These are phyloP conservation scores for Strigops habroptila DNA, from an alignment of 2,113 vertebrate genomes.

Conservation along the genomic window DNA sequence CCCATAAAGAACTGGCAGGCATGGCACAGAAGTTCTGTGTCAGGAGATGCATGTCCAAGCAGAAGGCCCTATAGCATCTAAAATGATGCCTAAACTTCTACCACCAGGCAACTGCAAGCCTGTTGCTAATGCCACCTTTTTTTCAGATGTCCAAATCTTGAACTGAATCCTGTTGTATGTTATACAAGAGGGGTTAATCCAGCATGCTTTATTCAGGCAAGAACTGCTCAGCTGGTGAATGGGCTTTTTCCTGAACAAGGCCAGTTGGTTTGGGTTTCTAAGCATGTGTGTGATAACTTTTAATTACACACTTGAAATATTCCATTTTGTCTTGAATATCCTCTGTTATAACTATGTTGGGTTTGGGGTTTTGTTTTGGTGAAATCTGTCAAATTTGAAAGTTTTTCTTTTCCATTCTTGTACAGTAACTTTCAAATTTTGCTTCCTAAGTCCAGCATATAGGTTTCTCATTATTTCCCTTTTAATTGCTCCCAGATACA, in stretches of 20 bases:
- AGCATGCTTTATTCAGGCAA: background rate
- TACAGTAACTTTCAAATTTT: background rate
- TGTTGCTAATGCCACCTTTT: background rate
- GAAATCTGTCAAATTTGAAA: background rate
- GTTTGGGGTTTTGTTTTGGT: background rate
- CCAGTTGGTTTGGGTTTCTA: background rate
- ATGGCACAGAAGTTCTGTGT: background rate
- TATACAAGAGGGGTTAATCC: background rate
- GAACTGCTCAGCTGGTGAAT: background rate
- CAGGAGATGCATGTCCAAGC: background rate
- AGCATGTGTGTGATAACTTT: background rate
- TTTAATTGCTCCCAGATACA: background rate
- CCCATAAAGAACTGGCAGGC: background rate
- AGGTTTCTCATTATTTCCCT: background rate
- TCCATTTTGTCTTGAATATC: background rate
- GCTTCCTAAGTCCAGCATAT: background rate
- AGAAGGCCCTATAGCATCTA: background rate
- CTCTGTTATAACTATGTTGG: background rate
- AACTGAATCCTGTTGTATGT: background rate
- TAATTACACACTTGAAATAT: background rate
- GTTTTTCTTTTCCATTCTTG: background rate
- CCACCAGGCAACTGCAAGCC: background rate
- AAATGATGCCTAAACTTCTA: background rate
- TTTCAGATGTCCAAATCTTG: background rate
- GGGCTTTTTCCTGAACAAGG: background rate